These are phyloP conservation scores for Octonoba sinensis DNA, from an alignment of 2,888 invertebrate species.

Conservation along the genomic window DNA sequence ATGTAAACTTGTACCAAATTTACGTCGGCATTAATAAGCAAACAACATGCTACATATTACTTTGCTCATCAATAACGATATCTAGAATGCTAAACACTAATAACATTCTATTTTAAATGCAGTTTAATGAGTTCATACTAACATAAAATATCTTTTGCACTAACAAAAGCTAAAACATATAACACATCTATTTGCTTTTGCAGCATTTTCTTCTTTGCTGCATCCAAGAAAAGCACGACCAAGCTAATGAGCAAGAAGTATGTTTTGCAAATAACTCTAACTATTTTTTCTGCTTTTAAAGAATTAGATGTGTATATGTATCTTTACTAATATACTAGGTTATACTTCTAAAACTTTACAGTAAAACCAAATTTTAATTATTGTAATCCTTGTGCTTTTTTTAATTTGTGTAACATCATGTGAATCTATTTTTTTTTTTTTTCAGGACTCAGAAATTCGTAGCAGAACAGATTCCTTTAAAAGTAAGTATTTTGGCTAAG, in stretches of 20 bases:
- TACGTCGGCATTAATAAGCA: too few relatives aligned
- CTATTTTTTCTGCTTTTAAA: neutral
- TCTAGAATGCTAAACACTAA: too few relatives aligned
- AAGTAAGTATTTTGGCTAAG: conserved; percentile 24
- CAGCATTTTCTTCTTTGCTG: conserved; percentile 56
- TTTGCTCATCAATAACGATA: too few relatives aligned
- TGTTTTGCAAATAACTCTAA: neutral
- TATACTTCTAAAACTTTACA: neutral
- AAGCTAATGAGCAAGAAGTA: conserved; percentile 54
- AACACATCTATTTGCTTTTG: conserved; percentile 12
- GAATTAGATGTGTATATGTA: neutral
- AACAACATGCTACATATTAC: too few relatives aligned
- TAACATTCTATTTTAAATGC: too few relatives aligned
- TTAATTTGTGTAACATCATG: neutral
- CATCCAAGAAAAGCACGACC: conserved; percentile 43
- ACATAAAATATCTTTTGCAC: neutral
- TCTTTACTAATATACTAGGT: neutral
- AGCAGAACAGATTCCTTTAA: conserved; percentile 54
- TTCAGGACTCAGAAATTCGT: conserved; percentile 52
- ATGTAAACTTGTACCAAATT: too few relatives aligned
- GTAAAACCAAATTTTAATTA: neutral
- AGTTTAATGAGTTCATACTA: too few relatives aligned
- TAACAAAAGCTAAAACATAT: neutral
- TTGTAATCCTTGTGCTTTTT: too few relatives aligned
- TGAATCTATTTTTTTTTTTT: neutral